These are phyloP conservation scores for Neodontobutis hainanensis DNA, from an alignment of 2,113 vertebrate genomes.

Conservation along the genomic window DNA sequence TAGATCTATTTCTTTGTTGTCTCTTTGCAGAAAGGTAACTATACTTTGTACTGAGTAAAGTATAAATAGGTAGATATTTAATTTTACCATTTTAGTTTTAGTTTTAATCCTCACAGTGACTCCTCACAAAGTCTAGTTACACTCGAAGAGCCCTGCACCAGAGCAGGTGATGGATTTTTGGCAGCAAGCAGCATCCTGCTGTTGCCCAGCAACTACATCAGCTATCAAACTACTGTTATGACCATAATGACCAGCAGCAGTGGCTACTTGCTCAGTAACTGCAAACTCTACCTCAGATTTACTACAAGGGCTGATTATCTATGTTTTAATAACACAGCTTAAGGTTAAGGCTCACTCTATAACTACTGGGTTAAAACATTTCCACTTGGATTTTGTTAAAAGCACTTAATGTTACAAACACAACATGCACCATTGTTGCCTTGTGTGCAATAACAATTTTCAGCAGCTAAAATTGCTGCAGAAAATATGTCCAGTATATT, in stretches of 20 bases:
- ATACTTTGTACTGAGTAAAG: no score
- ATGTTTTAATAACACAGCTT: not conserved
- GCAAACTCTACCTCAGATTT: not conserved
- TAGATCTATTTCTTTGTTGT: no score
- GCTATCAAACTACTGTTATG: not conserved
- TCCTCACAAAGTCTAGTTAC: not conserved
- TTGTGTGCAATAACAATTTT: not conserved
- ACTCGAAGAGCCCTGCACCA: not conserved
- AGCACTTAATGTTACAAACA: not conserved
- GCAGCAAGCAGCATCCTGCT: slow-evolving; percentile 1
- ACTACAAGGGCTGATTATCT: not conserved
- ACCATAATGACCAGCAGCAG: not conserved
- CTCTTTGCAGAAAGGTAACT: no score
- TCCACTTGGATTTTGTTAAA: not conserved
- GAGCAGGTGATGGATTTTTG: not conserved
- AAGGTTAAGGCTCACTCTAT: not conserved
- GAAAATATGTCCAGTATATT: slow-evolving; percentile 1
- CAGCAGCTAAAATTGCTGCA: not conserved
- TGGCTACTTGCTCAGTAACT: not conserved
- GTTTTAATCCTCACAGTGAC: not conserved
- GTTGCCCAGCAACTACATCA: slow-evolving; percentile 25
- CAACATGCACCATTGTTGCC: not conserved
- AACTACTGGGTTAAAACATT: not conserved
- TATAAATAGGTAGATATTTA: no score
- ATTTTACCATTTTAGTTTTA: no score